Base-by-base conservation (phyloP, 2,113 vertebrate genomes). In the human (Homo sapiens) region DNA sequence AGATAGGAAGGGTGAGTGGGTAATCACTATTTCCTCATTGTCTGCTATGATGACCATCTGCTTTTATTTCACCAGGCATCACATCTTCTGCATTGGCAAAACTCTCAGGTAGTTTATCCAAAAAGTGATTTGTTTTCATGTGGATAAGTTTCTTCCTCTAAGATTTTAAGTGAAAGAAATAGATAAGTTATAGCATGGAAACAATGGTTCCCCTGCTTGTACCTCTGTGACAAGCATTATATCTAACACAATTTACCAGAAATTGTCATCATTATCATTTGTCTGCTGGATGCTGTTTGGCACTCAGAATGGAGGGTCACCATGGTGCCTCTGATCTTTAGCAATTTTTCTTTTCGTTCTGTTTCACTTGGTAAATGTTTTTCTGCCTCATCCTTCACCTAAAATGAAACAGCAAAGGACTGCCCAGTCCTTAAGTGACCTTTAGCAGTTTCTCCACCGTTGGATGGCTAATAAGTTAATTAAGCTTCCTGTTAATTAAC, bases 151-250 rank as follows among this genome's bases (percentile, higher is more conserved):
- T 86, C 97, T 97, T 97, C 97, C 98, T 82, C 97, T 95, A 90
- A 96, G 94, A 96, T 98, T 98, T 97, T 95, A 98, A 97, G 93
- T 97, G 92, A 98, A 96, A 95, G 96, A 13, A 76, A 97, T 18
- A 92, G 96, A 95, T 97, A 98, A 97, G 97, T 98, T 72, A 97
- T 72, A 73, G 52, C 94, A 30, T 98, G 95, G 92, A 97, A 98
- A 98, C 96, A 97, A 97, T 72, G 94, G 38, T 96, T 98, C 52
- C 48, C 64, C 55, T 96, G 66, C 96, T 82, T 97, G 90, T 70
- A 86, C 95, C 93, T 45, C 38, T 25, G 93, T 98, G 97, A 82
- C 82, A 89, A 96, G 68, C 87, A 86, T 97, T 95, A 98, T 96
- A 98, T 94, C 50, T 97, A 95, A 94, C 89, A 84, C 48, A 75